Percentiles rank a stretch among this genome's conserved stretches.
phyloP scores from a whole-genome alignment of 2,797 vertebrate genomes.

The Alfaro cultratus region DNA sequence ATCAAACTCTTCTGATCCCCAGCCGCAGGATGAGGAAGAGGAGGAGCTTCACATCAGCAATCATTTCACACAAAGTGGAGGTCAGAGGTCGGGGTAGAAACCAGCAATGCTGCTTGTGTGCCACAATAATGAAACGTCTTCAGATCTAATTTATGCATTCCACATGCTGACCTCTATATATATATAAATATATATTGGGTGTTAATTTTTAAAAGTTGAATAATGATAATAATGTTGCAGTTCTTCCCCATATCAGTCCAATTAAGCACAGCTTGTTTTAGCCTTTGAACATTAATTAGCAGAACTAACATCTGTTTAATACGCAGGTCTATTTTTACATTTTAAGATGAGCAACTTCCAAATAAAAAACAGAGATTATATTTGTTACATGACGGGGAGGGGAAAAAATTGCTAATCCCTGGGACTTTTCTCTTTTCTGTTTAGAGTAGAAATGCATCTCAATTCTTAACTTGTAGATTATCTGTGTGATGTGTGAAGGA shows the following conservation, averaged over 20 bases:
- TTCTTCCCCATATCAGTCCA: conserved; percentile 20
- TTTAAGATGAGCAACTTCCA: conserved; percentile 17
- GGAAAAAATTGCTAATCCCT: neutral
- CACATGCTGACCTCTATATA: conserved; percentile 32
- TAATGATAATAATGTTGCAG: conserved; percentile 6
- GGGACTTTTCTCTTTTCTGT: conserved; percentile 5
- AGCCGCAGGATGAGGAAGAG: neutral
- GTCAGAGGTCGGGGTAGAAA: conserved; percentile 29
- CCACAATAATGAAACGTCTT: conserved; percentile 30
- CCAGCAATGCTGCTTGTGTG: conserved; percentile 70
- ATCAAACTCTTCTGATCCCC: conserved; percentile 82
- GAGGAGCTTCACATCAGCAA: conserved; percentile 5
- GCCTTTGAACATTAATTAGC: conserved; percentile 22
- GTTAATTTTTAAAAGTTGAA: conserved; percentile 43
- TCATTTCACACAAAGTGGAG: conserved; percentile 30
- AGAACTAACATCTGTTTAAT: conserved; percentile 25
- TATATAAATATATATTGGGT: conserved; percentile 24
- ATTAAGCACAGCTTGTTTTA: conserved; percentile 24
- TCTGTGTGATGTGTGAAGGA: conserved; percentile 28
- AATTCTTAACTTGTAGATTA: conserved; percentile 24
- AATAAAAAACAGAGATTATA: conserved; percentile 7
- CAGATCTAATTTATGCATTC: conserved; percentile 65
- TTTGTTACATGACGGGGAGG: conserved; percentile 17
- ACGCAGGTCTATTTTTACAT: conserved; percentile 26
- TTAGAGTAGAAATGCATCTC: conserved; percentile 21